A percentile compares a stretch with the other conserved stretches of the same genome.
Evolutionary conservation across 2,888 invertebrate species (phyloP).

Genomic region (Eledone cirrhosa): DNA sequence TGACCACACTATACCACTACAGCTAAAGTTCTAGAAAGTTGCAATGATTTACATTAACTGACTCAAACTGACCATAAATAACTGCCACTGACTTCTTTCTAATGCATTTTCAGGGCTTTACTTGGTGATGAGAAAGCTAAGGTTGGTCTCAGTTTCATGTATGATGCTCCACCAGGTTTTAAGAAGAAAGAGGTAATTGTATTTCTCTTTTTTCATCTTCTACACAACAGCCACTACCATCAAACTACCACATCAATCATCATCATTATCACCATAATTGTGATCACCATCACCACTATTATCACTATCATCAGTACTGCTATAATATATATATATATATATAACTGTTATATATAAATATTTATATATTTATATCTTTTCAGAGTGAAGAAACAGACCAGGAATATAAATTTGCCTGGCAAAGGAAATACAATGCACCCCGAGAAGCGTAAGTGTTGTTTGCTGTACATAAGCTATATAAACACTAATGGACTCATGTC

Average conservation of each 20-base stretch:
- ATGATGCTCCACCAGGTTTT: constrained; percentile 97
- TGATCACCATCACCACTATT: too few relatives aligned
- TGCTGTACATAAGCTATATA: too few relatives aligned
- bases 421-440: constrained; percentile 98
- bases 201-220: not conserved
- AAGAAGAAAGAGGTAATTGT: constrained; percentile 69
- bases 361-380: constrained; percentile 28
- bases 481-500: too few relatives aligned
- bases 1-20: too few relatives aligned
- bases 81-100: too few relatives aligned
- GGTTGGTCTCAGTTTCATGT: constrained; percentile 97
- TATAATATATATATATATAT: not conserved
- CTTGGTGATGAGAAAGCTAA: constrained; percentile 99
- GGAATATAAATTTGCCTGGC: constrained; percentile 99
- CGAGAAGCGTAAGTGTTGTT: constrained; percentile 79
- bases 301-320: too few relatives aligned
- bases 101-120: constrained; percentile 76
- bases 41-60: too few relatives aligned
- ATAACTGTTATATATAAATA: not conserved
- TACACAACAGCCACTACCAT: not conserved
- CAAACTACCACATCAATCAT: too few relatives aligned
- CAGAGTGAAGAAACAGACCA: constrained; percentile 77
- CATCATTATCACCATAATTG: too few relatives aligned
- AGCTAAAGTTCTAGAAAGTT: too few relatives aligned
- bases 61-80: too few relatives aligned